phyloP scores from a whole-genome alignment of 2,888 invertebrate genomes.

The Hipparchia sbordonii region DNA sequence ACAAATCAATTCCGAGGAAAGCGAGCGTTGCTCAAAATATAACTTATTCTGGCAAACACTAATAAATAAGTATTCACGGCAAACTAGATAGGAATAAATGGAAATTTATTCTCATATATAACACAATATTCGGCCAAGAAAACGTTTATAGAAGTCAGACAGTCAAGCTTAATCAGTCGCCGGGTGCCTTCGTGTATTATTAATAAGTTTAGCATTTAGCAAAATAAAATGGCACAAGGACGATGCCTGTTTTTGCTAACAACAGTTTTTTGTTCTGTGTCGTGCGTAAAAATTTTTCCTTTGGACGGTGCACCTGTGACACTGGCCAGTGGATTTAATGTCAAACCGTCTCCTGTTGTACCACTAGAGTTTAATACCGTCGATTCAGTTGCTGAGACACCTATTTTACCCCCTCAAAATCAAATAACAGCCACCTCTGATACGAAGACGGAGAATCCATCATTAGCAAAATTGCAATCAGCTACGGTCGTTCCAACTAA shows the following conservation, averaged over 20 bases:
- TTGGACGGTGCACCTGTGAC: slow-evolving; percentile 39
- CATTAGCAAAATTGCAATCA: neutral
- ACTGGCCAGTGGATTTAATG: slow-evolving; percentile 27
- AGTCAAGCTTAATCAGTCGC: slow-evolving; percentile 48
- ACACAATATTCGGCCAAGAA: slow-evolving; percentile 36
- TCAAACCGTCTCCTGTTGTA: slow-evolving; percentile 30
- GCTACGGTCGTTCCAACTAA: neutral
- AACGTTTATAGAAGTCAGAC: slow-evolving; percentile 43
- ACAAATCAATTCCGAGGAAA: slow-evolving; percentile 11
- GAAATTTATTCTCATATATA: slow-evolving; percentile 29
- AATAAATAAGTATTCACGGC: slow-evolving; percentile 42
- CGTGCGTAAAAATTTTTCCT: slow-evolving; percentile 48
- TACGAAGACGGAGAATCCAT: neutral
- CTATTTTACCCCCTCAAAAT: neutral
- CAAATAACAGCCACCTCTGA: slow-evolving; percentile 1
- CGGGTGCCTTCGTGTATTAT: slow-evolving; percentile 44
- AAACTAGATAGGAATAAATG: slow-evolving; percentile 54
- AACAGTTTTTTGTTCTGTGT: slow-evolving; percentile 27
- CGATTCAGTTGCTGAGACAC: neutral
- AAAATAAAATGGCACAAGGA: slow-evolving; percentile 36
- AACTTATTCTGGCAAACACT: too few relatives aligned
- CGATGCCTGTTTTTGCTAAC: slow-evolving; percentile 33
- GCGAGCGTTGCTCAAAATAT: slow-evolving; percentile 2
- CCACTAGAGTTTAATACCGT: slow-evolving; percentile 1
- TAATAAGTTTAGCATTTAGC: neutral